Evolutionary conservation across 2,113 vertebrate species (phyloP).

Genomic region (Cyanoderma ruficeps): DNA sequence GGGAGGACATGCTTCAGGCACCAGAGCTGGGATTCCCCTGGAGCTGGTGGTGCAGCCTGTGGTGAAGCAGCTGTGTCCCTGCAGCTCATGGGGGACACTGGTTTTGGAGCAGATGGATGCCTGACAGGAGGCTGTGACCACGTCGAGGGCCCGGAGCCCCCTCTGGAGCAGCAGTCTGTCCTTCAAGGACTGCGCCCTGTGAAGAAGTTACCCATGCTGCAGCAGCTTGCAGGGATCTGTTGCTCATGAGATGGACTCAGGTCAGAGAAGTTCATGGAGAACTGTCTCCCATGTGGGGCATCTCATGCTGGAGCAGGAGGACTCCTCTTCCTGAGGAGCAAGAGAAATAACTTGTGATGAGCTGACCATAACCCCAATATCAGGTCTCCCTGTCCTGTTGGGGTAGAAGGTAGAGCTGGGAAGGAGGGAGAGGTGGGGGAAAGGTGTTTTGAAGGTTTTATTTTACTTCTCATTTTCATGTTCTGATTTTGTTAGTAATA

Average conservation of each 20-base stretch:
- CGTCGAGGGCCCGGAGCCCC: accelerated
- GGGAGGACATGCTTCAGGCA: neutral
- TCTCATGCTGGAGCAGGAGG: neutral
- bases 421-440: neutral
- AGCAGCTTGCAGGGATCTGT: neutral
- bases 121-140: neutral
- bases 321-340: neutral
- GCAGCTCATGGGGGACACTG: neutral
- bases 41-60: neutral
- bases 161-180: neutral
- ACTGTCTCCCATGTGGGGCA: accelerated
- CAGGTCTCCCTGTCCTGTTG: neutral
- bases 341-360: neutral
- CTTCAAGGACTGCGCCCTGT: accelerated
- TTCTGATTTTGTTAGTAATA: neutral
- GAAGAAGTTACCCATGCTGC: neutral
- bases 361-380: neutral
- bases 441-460: neutral
- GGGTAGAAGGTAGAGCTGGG: neutral
- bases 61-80: neutral
- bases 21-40: neutral
- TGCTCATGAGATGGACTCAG: neutral
- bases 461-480: neutral
- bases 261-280: neutral
- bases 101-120: neutral